Evolutionary conservation across 92 coral and sea anemone species (phyloP).

Genomic region (Porites evermanni): DNA sequence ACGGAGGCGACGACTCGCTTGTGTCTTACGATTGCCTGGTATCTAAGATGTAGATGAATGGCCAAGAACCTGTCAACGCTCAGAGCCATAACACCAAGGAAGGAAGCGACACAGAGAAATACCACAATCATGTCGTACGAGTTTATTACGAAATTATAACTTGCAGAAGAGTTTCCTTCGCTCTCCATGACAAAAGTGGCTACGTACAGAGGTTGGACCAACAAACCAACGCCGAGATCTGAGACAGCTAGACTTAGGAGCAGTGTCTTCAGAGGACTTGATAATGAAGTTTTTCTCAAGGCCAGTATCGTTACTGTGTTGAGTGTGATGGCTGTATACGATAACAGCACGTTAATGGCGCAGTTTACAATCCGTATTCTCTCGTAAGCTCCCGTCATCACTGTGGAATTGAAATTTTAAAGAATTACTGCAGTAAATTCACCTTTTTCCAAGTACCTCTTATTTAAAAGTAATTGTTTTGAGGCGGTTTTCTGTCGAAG

Average conservation of each 20-base stretch:
- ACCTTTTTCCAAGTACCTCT: no score
- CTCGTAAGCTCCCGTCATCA: background rate
- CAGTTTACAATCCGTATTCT: background rate
- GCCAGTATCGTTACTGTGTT: slow-evolving; percentile 1
- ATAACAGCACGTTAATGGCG: background rate
- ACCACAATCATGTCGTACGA: background rate
- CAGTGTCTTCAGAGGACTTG: slow-evolving; percentile 8
- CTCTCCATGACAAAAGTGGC: background rate
- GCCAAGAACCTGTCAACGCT: background rate
- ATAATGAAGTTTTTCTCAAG: background rate
- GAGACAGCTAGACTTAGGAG: slow-evolving; percentile 27
- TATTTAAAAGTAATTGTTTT: background rate
- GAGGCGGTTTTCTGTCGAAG: background rate
- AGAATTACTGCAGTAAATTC: background rate
- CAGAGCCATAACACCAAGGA: background rate
- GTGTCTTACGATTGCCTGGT: background rate
- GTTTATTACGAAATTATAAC: background rate
- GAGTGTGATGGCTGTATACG: slow-evolving; percentile 6
- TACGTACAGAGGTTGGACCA: background rate
- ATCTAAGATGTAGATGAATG: background rate
- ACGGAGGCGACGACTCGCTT: background rate
- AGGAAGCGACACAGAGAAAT: background rate
- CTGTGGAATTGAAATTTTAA: background rate
- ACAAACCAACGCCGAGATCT: slow-evolving; percentile 18
- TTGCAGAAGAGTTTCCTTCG: background rate